Evolutionary conservation across 2,888 invertebrate genomes (phyloP), one percentile per base, ranked within the genome.

Genomic region (Melanargia galathea): DNA sequence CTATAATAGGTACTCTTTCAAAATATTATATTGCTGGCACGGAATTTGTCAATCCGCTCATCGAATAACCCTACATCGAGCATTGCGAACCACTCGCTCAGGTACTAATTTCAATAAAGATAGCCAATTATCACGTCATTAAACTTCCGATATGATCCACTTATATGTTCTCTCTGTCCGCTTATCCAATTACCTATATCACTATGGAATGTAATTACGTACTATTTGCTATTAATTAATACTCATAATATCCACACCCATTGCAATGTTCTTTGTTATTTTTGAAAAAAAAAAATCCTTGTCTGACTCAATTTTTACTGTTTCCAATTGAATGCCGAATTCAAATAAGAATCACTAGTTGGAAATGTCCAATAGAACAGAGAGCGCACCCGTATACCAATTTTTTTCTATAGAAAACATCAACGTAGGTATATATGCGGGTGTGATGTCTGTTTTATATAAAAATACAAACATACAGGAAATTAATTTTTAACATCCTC

Each of bases 61-160:
- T 35, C 4, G 35, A 35, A 35, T 35, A 11, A 35, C 13, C 35
- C 35, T 35, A 35, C 35, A 35, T 35, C 35, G 35, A 35, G 13
- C 35, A 43, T 8, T 43, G 8, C 43, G 8, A 43, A 16, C 16
- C 24, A 22, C 16, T 24, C 24, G 45, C 18, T n/a, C 26, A 30
- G 24, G 30, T 49, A n/a, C n/a, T n/a, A 18, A 51, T 51, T 33
- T 33, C 10, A 33, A 51, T 51, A 30, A 51, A 51, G 51, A 52
- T 52, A 52, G 33, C 20, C 35, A 35, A 52, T 52, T 52, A 52
- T 20, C 35, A 52, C 52, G 35, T 35, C 6, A 33, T 52, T 52
- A 52, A 52, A 26, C 26, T 10, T 49, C 35, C 35, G 30, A 51
- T 33, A 52, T 52, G 52, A 52, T 52, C 35, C 33, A 52, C 52